Percentiles rank a stretch among this genome's conserved stretches.
Evolutionary conservation across 2,888 invertebrate species (phyloP).

Genomic region (Hemicrepidius hirtus): DNA sequence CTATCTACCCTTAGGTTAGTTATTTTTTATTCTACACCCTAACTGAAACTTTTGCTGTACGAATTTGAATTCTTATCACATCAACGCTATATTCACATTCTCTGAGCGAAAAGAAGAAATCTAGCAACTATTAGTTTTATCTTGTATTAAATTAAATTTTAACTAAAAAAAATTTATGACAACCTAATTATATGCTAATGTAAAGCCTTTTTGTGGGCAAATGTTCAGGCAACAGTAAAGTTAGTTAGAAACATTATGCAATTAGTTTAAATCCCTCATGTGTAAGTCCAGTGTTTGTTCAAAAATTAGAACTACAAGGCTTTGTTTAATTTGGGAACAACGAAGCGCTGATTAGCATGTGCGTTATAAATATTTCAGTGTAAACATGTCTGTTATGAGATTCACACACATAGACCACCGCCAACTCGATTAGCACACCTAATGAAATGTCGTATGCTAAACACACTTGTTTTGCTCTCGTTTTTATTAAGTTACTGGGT

Average conservation of each 20-base stretch:
- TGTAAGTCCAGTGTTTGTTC: slow-evolving; percentile 49
- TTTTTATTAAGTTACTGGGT: slow-evolving; percentile 55
- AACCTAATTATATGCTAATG: no score
- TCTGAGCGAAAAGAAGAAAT: no score
- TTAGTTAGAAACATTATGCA: slow-evolving; percentile 30
- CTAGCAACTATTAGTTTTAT: no score
- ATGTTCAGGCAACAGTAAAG: not conserved
- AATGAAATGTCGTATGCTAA: slow-evolving; percentile 59
- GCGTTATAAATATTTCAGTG: slow-evolving; percentile 61
- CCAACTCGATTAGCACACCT: slow-evolving; percentile 56
- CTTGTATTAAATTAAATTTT: no score
- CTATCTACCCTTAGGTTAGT: no score
- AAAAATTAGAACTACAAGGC: slow-evolving; percentile 59
- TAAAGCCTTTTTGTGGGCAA: no score
- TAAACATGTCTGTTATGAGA: slow-evolving; percentile 48
- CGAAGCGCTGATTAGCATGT: slow-evolving; percentile 62
- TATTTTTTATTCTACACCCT: no score
- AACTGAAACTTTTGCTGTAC: no score
- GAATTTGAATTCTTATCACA: no score
- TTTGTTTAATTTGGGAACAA: slow-evolving; percentile 62
- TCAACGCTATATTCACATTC: no score
- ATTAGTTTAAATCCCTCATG: slow-evolving; percentile 42
- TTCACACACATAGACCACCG: slow-evolving; percentile 45
- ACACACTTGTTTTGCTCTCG: slow-evolving; percentile 56
- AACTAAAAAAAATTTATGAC: no score